Evolutionary conservation across 2,797 vertebrate genomes (phyloP), one percentile per base, ranked within the genome.

Genomic region (Melanotaenia maccullochi): DNA sequence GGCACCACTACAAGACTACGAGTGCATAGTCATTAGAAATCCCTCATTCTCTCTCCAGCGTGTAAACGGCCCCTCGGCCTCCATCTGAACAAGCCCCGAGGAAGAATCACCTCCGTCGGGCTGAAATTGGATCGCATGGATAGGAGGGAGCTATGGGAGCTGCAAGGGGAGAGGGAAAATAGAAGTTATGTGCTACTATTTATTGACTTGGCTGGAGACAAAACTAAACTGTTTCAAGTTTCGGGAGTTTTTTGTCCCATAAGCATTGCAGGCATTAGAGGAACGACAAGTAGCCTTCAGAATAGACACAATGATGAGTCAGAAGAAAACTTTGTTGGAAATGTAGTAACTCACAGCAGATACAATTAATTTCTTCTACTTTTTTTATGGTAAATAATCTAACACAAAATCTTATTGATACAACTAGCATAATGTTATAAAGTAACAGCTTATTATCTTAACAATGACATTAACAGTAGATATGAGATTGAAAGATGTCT

Each of bases 11-110:
- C 82, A 90, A 89, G 85, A 83, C 85, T 82, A 87, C 82, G 83
- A 87, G 80, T 77, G 83, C 79, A 71, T 79, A 91, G 74, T 90
- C 89, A 86, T 90, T 93, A 91, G 87, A 90, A 92, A 92, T 91
- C 89, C 87, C 81, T 92, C 90, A 86, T 88, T 91, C 84, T 86
- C 75, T 49, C 85, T 68, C 54, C 57, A 55, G 69, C 76, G 81
- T 85, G 82, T 82, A 86, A 92, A 87, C 74, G 80, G 82, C 82
- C 73, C 71, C 0, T 61, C 72, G 83, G 88, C 87, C 90, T 86
- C 82, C 79, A 64, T 83, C 81, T 28, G 73, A 87, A 79, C 55
- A 58, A 82, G 81, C 82, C 87, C 82, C n/a, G 73, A 86, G 85
- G 89, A 93, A 79, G 87, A 83, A 90, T 92, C 86, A 66, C 85